These are phyloP conservation scores for Oryzias javanicus DNA, from an alignment of 2,113 vertebrate genomes.

Conservation along the genomic window DNA sequence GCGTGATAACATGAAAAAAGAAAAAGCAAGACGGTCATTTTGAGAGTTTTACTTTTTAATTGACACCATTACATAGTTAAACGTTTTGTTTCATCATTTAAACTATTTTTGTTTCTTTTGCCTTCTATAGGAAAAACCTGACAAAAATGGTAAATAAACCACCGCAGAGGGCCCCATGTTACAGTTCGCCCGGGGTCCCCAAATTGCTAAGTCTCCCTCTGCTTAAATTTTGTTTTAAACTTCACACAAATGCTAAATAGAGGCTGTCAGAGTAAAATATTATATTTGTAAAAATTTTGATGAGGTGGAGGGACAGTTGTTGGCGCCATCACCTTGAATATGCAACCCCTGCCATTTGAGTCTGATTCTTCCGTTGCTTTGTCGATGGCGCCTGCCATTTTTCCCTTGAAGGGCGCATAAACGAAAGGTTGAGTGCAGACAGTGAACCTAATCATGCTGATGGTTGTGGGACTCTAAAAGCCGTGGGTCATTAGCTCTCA, in stretches of 20 bases:
- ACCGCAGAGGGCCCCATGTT: no score
- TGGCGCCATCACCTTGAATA: constrained; percentile 35
- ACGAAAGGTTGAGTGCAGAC: constrained; percentile 60
- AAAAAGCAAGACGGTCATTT: no score
- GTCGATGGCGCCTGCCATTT: constrained; percentile 65
- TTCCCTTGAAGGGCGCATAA: constrained; percentile 70
- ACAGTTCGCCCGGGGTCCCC: no score
- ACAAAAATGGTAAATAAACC: no score
- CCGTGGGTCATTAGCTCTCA: constrained; percentile 73
- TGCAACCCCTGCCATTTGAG: constrained; percentile 22
- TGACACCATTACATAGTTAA: no score
- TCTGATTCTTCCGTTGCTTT: constrained; percentile 46
- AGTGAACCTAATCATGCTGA: constrained; percentile 77
- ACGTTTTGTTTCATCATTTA: no score
- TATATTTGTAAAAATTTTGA: constrained; percentile 10
- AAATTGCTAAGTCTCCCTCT: no score
- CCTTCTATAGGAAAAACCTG: no score
- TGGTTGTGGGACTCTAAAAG: constrained; percentile 71
- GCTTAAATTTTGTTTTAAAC: background rate
- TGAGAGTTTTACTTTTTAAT: no score
- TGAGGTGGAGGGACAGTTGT: constrained; percentile 8
- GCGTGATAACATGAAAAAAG: no score
- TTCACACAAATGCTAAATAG: constrained; percentile 2
- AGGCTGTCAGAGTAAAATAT: constrained; percentile 18
- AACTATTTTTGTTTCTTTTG: no score